phyloP scores from a whole-genome alignment of 2,888 invertebrate genomes.

The Octodonta nipae region DNA sequence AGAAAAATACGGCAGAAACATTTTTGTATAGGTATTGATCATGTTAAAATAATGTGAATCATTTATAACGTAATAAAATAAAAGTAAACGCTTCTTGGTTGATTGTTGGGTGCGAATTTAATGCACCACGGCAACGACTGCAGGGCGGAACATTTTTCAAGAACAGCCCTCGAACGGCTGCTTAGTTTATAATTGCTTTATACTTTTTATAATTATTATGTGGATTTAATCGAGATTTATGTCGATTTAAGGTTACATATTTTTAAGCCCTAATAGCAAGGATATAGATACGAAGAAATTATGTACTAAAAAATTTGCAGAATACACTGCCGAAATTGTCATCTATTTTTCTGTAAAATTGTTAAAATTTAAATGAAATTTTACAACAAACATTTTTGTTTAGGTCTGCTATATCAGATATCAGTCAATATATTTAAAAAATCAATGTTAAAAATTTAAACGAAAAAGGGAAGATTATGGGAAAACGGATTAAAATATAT shows the following conservation, averaged over 20 bases:
- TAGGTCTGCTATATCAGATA: too few species aligned
- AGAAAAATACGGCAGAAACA: constrained; percentile 17
- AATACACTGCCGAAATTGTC: too few species aligned
- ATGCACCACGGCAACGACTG: constrained; percentile 15
- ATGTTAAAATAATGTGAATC: constrained; percentile 25
- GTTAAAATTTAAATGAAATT: too few species aligned
- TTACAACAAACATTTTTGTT: too few species aligned
- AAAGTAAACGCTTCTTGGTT: constrained; percentile 26
- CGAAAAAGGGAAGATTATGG: too few species aligned
- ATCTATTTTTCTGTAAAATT: too few species aligned
- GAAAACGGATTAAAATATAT: too few species aligned
- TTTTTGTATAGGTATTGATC: constrained; percentile 25
- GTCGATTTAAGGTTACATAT: constrained; percentile 33
- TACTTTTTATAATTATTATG: constrained; percentile 34
- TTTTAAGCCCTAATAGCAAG: constrained; percentile 27
- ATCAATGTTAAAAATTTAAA: too few species aligned
- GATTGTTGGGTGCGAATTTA: constrained; percentile 22
- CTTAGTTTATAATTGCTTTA: constrained; percentile 32
- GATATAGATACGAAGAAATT: constrained; percentile 1
- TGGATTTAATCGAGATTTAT: constrained; percentile 22
- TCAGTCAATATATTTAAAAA: too few species aligned
- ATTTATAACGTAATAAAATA: constrained; percentile 25
- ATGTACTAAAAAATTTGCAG: too few species aligned
- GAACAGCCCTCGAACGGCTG: constrained; percentile 10
- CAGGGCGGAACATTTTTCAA: constrained; percentile 12